These are phyloP conservation scores for Nipponia nippon DNA, from an alignment of 2,113 vertebrate species.

Conservation along the genomic window DNA sequence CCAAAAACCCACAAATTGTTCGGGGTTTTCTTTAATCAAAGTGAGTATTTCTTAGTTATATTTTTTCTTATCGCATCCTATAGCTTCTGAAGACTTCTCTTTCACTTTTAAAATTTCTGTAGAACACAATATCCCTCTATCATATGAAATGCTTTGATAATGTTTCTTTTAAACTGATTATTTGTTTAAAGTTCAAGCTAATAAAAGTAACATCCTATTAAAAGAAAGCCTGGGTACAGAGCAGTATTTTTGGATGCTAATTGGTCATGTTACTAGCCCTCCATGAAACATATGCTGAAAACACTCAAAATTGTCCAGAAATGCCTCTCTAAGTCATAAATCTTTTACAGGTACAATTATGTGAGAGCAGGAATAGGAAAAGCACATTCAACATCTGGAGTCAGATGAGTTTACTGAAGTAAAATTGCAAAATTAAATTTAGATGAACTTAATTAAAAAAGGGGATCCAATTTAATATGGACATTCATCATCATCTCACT, in stretches of 20 bases:
- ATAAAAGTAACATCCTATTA: constrained; percentile 49
- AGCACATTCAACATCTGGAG: constrained; percentile 82
- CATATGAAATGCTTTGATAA: constrained; percentile 22
- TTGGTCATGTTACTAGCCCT: constrained; percentile 60
- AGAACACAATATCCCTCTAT: not conserved
- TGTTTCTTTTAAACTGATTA: constrained; percentile 43
- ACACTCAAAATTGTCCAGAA: constrained; percentile 68
- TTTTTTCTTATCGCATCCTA: not conserved
- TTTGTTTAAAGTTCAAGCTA: constrained; percentile 65
- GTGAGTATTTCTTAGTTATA: not conserved
- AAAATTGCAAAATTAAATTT: constrained; percentile 88
- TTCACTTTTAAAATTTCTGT: not conserved
- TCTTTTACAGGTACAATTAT: constrained; percentile 84
- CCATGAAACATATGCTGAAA: constrained; percentile 69
- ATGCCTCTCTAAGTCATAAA: constrained; percentile 77
- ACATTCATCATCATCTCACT: constrained; percentile 76
- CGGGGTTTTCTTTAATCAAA: not conserved
- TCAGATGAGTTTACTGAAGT: constrained; percentile 79
- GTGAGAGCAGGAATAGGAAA: constrained; percentile 72
- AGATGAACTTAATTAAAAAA: constrained; percentile 85
- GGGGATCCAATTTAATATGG: constrained; percentile 73
- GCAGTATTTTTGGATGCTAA: constrained; percentile 51
- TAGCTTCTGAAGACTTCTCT: not conserved
- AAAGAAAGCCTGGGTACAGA: constrained; percentile 36
- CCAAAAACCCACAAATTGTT: not conserved